phyloP scores from a whole-genome alignment of 2,113 vertebrate genomes.

The sheep (Ovis aries) region ARS-UI_Ramb_v3.0 NC_056059.1:21009501-21010000 shows the following conservation, averaged over 20 bases:
- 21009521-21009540: background rate
- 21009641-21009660: background rate
- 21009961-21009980: background rate
- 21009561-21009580: background rate
- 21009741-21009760: background rate
- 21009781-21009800: background rate
- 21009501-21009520: background rate
- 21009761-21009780: background rate
- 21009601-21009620: background rate
- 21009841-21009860: background rate
- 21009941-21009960: background rate
- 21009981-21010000: background rate
- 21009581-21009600: background rate
- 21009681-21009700: background rate
- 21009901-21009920: background rate
- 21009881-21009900: background rate
- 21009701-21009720: background rate
- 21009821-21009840: background rate
- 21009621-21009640: background rate
- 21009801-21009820: background rate
- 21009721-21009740: background rate
- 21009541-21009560: background rate
- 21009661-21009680: background rate
- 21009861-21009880: background rate
- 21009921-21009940: background rate